These are phyloP conservation scores for Echinarachnius parma DNA, from an alignment of 53 echinoderm and acorn worm genomes.

Conservation along the genomic window DNA sequence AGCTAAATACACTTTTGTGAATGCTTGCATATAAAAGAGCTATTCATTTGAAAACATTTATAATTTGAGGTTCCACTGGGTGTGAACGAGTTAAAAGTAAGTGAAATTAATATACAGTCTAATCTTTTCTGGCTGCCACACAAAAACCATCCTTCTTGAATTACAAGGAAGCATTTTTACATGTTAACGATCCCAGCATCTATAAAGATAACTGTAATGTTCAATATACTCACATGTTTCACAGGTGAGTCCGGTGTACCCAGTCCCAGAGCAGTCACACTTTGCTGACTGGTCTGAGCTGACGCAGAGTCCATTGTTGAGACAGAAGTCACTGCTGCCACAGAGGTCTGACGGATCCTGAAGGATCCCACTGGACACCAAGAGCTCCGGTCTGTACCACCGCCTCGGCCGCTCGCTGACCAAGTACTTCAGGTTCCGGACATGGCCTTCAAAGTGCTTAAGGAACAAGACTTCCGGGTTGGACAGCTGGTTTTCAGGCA, in stretches of 20 bases:
- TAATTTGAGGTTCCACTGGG: too few species aligned
- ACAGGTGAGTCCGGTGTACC: slow-evolving; percentile 43
- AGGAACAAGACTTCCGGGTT: slow-evolving; percentile 47
- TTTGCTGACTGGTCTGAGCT: slow-evolving; percentile 60
- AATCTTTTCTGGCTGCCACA: too few species aligned
- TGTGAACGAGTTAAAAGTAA: too few species aligned
- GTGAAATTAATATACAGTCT: too few species aligned
- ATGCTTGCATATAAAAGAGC: too few species aligned
- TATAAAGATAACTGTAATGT: too few species aligned
- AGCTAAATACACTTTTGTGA: too few species aligned
- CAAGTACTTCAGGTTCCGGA: slow-evolving; percentile 74
- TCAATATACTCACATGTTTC: slow-evolving; percentile 44
- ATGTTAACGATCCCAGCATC: too few species aligned
- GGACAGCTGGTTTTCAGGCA: slow-evolving; percentile 30
- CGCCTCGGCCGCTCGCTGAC: slow-evolving; percentile 62
- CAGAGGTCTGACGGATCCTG: slow-evolving; percentile 75
- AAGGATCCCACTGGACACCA: slow-evolving; percentile 23
- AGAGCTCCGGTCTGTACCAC: slow-evolving; percentile 59
- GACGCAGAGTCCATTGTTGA: slow-evolving; percentile 71
- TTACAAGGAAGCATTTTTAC: too few species aligned
- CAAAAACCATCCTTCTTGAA: too few species aligned
- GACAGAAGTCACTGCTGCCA: slow-evolving; percentile 71
- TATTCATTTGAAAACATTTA: too few species aligned
- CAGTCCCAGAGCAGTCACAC: slow-evolving; percentile 74
- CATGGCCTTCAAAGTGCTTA: slow-evolving; percentile 58